Evolutionary conservation across 2,888 invertebrate species (phyloP).

Genomic region (Yponomeuta malinellus): DNA sequence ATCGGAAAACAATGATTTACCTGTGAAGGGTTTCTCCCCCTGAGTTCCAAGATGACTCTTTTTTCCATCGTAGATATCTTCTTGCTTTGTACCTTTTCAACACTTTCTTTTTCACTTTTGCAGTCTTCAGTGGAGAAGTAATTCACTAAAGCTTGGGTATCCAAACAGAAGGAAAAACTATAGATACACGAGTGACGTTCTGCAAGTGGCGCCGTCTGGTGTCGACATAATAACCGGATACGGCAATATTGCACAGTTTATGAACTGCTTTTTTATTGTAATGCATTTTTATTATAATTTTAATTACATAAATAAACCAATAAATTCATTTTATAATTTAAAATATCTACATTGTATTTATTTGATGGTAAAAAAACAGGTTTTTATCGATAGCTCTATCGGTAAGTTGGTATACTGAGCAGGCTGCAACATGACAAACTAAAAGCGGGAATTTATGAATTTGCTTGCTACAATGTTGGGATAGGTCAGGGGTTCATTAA

Average conservation of each 20-base stretch:
- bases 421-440: slow-evolving; percentile 11
- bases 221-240: slow-evolving; percentile 52
- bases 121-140: slow-evolving; percentile 60
- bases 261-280: slow-evolving; percentile 22
- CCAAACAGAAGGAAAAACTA: slow-evolving; percentile 77
- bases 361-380: neutral
- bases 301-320: neutral
- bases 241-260: slow-evolving; percentile 38
- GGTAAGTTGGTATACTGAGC: slow-evolving; percentile 1
- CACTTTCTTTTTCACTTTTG: slow-evolving; percentile 51
- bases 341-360: neutral
- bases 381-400: neutral
- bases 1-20: slow-evolving; percentile 78
- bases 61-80: slow-evolving; percentile 85
- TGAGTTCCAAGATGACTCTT: slow-evolving; percentile 94
- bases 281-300: neutral
- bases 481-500: slow-evolving; percentile 1
- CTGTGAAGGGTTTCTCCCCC: slow-evolving; percentile 92
- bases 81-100: slow-evolving; percentile 42
- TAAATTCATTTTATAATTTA: neutral
- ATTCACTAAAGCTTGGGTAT: slow-evolving; percentile 74
- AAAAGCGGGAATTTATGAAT: slow-evolving; percentile 12
- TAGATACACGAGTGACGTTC: slow-evolving; percentile 74
- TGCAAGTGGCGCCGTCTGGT: slow-evolving; percentile 63
- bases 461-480: neutral